Percentiles rank a stretch among this genome's conserved stretches.
Evolutionary conservation across 2,888 invertebrate genomes (phyloP).

Genomic region (Anodontia alba): DNA sequence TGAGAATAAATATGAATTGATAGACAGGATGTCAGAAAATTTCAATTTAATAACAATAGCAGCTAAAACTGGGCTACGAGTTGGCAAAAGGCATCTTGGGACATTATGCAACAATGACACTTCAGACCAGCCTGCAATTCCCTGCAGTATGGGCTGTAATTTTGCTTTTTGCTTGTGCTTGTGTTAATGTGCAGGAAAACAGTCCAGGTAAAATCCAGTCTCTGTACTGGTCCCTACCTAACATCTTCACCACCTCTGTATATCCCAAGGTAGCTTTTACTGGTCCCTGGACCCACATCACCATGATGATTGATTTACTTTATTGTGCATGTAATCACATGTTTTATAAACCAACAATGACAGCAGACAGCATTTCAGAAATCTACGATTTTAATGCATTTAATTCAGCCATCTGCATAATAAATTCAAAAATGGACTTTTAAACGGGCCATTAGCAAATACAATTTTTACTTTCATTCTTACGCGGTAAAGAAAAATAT

Average conservation of each 20-base stretch:
- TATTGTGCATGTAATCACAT: constrained; percentile 8
- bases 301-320: background rate
- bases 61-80: too few species aligned
- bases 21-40: background rate
- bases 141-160: too few species aligned
- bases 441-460: constrained; percentile 9
- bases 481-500: background rate
- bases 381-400: constrained; percentile 11
- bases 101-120: too few species aligned
- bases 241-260: too few species aligned
- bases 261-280: too few species aligned
- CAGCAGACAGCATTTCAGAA: constrained; percentile 7
- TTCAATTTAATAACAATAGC: background rate
- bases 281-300: background rate
- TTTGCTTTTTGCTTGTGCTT: too few species aligned
- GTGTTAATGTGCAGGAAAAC: too few species aligned
- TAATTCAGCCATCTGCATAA: constrained; percentile 6
- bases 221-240: too few species aligned
- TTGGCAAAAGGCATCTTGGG: too few species aligned
- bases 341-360: constrained; percentile 2
- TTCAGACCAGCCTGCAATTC: too few species aligned
- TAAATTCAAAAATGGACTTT: constrained; percentile 6
- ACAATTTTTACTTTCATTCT: constrained; percentile 13
- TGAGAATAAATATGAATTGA: background rate
- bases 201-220: too few species aligned